Evolutionary conservation across 2,113 vertebrate species (phyloP), one percentile per base, ranked within the genome.

Genomic region (Hydropotes inermis): DNA sequence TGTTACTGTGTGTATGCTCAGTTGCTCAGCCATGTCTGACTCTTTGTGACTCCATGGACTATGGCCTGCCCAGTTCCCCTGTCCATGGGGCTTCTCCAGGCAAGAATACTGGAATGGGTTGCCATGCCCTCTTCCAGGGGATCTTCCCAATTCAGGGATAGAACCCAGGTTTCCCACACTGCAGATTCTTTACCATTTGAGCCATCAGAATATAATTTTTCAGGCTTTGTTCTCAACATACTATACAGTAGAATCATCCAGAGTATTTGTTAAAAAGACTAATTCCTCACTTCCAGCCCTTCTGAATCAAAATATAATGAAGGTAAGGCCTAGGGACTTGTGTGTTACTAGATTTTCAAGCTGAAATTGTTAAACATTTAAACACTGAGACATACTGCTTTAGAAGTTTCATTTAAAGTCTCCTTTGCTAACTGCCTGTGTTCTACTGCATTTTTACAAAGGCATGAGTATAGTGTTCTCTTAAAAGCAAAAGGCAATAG

Each of bases 311-410:
- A 83, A 84, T 36, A 55, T 6, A 19, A 23, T 76, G 15, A 67
- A 27, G 8, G 27, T 17, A 90, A 13, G 5, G 1, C 0, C 25
- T 13, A 33, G 2, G 2, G 8, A 27, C 55, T 13, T 86, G 2
- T 67, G 17, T 17, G 23, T 88, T 70, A 23, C 21, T 28, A 33
- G 28, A 50, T 64, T 79, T 52, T 2, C 8, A 83, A 88, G 11
- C 15, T 84, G 6, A 85, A 94, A 33, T 79, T 39, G 61, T 94
- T 52, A 83, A 55, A 43, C 25, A 84, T 45, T 43, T 55, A 36
- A 87, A 85, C 2, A 86, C 21, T 55, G 33, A 89, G 16, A 57
- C 14, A 91, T 0, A 43, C 27, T 83, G 1, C 25, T 78, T 11
- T 45, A 43, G 10, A 15, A 43, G 10, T 64, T 61, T 21, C 54